These are phyloP conservation scores for Porphyrio hochstetteri DNA, from an alignment of 2,113 vertebrate species.

Conservation along the genomic window DNA sequence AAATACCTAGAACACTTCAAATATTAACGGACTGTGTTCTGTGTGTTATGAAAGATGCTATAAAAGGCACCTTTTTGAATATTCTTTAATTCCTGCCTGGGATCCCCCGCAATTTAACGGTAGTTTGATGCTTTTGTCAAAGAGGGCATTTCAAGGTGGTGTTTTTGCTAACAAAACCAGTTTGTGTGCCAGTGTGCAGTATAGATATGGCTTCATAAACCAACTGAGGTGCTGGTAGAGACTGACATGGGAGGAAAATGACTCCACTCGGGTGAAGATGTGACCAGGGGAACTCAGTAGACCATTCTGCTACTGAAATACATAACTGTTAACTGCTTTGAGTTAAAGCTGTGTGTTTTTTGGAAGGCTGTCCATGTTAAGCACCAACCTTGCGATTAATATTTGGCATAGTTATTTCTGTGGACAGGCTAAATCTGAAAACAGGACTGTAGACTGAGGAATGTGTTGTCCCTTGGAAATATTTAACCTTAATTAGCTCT, in stretches of 20 bases:
- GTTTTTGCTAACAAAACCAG: background rate
- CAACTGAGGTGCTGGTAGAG: background rate
- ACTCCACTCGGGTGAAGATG: background rate
- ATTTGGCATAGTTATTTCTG: background rate
- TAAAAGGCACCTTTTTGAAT: background rate
- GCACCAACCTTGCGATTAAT: background rate
- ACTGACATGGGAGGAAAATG: background rate
- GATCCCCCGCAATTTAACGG: background rate
- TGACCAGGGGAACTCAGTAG: background rate
- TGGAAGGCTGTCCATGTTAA: background rate
- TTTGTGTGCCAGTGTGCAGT: background rate
- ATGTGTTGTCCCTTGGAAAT: background rate
- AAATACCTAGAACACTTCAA: background rate
- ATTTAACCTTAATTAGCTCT: background rate
- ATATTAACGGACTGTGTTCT: background rate
- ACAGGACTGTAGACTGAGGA: background rate
- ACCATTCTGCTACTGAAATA: background rate
- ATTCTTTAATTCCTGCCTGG: background rate
- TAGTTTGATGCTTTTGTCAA: background rate
- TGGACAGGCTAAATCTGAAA: background rate
- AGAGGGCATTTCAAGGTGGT: background rate
- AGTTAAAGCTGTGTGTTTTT: background rate
- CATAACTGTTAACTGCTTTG: background rate
- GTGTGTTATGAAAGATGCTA: background rate
- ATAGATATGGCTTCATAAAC: background rate